Evolutionary conservation across 2,797 vertebrate genomes (phyloP).

Genomic region (Falco rusticolus): DNA sequence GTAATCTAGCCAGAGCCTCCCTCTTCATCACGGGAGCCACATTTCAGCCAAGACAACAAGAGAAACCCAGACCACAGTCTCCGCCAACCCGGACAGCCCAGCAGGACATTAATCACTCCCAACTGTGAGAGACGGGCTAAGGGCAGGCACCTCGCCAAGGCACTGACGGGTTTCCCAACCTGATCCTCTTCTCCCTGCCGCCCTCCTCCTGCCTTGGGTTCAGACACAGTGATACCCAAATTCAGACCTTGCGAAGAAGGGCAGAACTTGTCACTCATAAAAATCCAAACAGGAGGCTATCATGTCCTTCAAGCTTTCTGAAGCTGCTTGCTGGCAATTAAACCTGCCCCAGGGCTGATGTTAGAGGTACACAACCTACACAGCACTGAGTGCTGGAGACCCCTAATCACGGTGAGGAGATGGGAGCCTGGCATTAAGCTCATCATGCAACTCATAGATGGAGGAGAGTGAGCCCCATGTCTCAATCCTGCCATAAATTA

Average conservation of each 20-base stretch:
- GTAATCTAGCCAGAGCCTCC: neutral
- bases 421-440: neutral
- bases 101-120: neutral
- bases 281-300: neutral
- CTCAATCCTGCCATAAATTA: neutral
- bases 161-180: neutral
- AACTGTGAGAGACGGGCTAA: neutral
- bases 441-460: accelerated
- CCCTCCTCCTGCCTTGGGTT: neutral
- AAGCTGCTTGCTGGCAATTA: neutral
- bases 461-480: neutral
- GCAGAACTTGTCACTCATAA: neutral
- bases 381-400: accelerated
- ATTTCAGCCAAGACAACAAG: neutral
- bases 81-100: neutral
- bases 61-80: neutral
- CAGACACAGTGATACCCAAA: accelerated
- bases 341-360: neutral
- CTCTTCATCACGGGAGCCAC: neutral
- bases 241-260: neutral
- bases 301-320: neutral
- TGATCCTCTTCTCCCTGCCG: neutral
- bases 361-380: no score
- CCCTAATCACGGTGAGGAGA: neutral
- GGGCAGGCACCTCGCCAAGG: neutral